A percentile compares a stretch with the other conserved stretches of the same genome.
Conservation (phyloP, 2,113 vertebrate genomes). For the Megalops atlanticus region DNA sequence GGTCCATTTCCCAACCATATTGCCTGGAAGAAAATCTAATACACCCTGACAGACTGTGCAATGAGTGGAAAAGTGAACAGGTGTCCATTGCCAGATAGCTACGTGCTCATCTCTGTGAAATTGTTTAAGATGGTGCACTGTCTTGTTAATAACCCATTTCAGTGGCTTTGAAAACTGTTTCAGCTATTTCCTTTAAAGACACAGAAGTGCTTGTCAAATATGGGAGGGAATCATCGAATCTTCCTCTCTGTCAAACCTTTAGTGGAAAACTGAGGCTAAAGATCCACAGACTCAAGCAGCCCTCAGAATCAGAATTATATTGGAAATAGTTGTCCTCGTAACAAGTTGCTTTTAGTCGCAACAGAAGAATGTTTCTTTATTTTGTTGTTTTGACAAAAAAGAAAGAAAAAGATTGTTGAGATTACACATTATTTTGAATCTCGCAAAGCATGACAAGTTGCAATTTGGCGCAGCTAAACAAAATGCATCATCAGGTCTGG, state of each 20-base stretch:
- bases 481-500: slow-evolving; percentile 1
- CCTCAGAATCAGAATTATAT: no score
- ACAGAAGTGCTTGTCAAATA: not conserved
- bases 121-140: not conserved
- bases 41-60: not conserved
- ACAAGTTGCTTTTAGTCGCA: not conserved
- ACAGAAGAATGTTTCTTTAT: not conserved
- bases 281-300: no score
- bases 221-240: not conserved
- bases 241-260: not conserved
- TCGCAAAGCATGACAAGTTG: not conserved
- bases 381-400: not conserved
- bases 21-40: slow-evolving; percentile 12
- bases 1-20: not conserved
- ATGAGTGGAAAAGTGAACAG: not conserved
- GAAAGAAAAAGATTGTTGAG: not conserved
- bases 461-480: not conserved
- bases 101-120: slow-evolving; percentile 14
- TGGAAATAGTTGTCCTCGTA: not conserved
- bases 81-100: not conserved
- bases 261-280: not conserved
- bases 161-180: not conserved
- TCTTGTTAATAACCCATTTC: not conserved
- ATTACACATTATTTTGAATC: not conserved
- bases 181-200: slow-evolving; percentile 6